A percentile compares a stretch with the other conserved stretches of the same genome.
Evolutionary conservation across 2,888 invertebrate genomes (phyloP).

Genomic region (Nesidiocoris tenuis): DNA sequence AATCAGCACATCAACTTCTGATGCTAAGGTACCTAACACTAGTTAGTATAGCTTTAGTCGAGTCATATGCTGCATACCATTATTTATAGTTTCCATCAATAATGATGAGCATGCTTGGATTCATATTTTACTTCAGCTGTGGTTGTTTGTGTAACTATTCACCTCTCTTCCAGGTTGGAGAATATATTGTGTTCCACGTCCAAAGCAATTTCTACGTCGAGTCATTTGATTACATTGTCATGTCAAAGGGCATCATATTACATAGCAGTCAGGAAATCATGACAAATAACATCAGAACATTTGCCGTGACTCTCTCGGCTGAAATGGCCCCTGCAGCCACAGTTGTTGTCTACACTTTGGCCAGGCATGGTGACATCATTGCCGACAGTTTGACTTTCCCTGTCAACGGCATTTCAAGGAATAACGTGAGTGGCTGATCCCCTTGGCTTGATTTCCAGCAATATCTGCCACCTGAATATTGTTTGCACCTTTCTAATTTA

Average conservation of each 20-base stretch:
- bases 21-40: slow-evolving; percentile 63
- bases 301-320: slow-evolving; percentile 77
- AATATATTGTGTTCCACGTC: slow-evolving; percentile 92
- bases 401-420: slow-evolving; percentile 90
- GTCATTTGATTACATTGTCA: slow-evolving; percentile 83
- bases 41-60: too few relatives aligned
- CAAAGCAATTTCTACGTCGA: slow-evolving; percentile 88
- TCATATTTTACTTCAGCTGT: too few relatives aligned
- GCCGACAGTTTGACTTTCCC: slow-evolving; percentile 95
- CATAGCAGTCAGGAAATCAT: slow-evolving; percentile 82
- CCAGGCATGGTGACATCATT: slow-evolving; percentile 75
- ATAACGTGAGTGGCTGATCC: slow-evolving; percentile 78
- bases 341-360: slow-evolving; percentile 83
- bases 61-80: too few relatives aligned
- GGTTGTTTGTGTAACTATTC: too few relatives aligned
- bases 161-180: slow-evolving; percentile 69
- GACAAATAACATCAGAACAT: slow-evolving; percentile 75
- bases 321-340: slow-evolving; percentile 94
- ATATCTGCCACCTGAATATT: too few relatives aligned
- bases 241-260: slow-evolving; percentile 89
- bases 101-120: too few relatives aligned
- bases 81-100: too few relatives aligned
- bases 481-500: too few relatives aligned
- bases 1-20: slow-evolving; percentile 78
- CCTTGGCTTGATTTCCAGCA: too few relatives aligned